Percentiles rank a stretch among this genome's conserved stretches.
Evolutionary conservation across 2,888 invertebrate species (phyloP).

Genomic region (Matsumyia berberina): DNA sequence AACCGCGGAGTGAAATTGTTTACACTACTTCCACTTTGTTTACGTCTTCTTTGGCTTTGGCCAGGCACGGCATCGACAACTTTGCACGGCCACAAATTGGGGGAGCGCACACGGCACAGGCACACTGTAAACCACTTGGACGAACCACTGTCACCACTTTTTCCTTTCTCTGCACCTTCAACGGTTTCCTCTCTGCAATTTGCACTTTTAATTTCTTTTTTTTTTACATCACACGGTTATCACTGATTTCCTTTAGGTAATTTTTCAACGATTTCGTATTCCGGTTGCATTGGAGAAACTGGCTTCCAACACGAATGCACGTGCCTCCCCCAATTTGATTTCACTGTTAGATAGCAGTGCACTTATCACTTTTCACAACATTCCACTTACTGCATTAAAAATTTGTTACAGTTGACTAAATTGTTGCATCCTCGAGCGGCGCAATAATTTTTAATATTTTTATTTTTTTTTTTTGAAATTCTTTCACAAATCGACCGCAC

Average conservation of each 20-base stretch:
- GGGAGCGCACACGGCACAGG: conserved; percentile 13
- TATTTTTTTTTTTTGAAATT: conserved; percentile 19
- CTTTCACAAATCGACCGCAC: conserved; percentile 19
- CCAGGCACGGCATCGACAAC: conserved; percentile 25
- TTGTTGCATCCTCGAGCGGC: conserved; percentile 30
- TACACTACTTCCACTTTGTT: conserved; percentile 69
- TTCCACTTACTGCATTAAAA: conserved; percentile 45
- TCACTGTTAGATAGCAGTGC: conserved; percentile 32
- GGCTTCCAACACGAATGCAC: conserved; percentile 30
- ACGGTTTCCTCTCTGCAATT: conserved; percentile 45
- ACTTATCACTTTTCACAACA: conserved; percentile 10
- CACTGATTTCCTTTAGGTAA: conserved; percentile 54
- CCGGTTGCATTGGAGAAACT: conserved; percentile 67
- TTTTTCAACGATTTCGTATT: conserved; percentile 65
- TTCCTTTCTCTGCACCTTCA: conserved; percentile 52
- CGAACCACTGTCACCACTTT: conserved; percentile 65
- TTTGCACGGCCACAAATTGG: neutral
- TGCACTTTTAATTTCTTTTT: conserved; percentile 50
- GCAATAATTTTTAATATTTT: conserved; percentile 17
- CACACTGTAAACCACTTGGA: conserved; percentile 30
- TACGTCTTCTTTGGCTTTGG: conserved; percentile 44
- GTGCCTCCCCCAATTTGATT: conserved; percentile 56
- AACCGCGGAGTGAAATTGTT: conserved; percentile 71
- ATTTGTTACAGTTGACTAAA: conserved; percentile 15
- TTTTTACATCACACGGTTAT: conserved; percentile 52